Evolutionary conservation across 2,113 vertebrate genomes (phyloP).

Genomic region (Thamnophis sirtalis): DNA sequence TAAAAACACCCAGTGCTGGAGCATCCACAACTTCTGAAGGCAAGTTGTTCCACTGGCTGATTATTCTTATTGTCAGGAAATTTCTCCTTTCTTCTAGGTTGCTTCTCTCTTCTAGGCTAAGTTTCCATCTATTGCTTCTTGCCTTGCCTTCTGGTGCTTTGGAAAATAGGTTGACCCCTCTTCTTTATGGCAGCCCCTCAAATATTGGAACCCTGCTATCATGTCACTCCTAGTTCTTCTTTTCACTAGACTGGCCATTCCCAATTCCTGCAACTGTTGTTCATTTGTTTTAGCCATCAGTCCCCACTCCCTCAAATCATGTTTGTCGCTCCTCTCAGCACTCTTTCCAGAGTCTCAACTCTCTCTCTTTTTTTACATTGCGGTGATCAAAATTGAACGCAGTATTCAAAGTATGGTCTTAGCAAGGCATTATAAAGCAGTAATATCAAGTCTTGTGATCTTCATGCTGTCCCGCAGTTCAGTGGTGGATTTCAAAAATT

Average conservation of each 20-base stretch:
- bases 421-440: not conserved
- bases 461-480: not conserved
- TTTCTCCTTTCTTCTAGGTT: not conserved
- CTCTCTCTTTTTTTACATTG: not conserved
- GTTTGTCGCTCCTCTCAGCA: no score
- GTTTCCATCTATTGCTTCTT: not conserved
- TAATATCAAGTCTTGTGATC: not conserved
- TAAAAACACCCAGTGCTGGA: not conserved
- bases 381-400: no score
- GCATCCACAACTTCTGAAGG: not conserved
- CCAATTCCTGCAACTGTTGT: no score
- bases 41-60: not conserved
- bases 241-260: no score
- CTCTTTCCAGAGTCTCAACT: no score
- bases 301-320: no score
- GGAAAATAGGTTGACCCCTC: not conserved
- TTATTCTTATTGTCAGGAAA: not conserved
- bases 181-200: not conserved
- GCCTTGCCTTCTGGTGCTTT: not conserved
- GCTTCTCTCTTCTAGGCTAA: not conserved
- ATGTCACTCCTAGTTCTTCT: no score
- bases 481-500: no score
- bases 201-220: no score
- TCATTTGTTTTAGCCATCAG: no score
- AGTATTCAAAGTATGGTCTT: not conserved